Evolutionary conservation across 1,140 invertebrate species (phyloP).

Genomic region (Dryas iulia): DNA sequence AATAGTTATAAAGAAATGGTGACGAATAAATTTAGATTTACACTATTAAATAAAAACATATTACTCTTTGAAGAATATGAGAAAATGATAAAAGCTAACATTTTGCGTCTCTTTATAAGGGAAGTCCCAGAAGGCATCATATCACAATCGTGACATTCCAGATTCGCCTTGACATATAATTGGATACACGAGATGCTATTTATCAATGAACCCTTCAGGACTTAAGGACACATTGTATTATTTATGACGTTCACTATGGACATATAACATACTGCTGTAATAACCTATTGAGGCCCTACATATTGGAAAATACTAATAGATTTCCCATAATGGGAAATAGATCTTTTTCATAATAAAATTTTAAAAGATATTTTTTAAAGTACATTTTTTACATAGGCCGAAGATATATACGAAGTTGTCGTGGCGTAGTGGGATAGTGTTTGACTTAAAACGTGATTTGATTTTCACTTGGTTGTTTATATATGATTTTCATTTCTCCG

Average conservation of each 20-base stretch:
- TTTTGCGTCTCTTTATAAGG: slow-evolving; percentile 11
- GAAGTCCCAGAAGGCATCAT: slow-evolving; percentile 39
- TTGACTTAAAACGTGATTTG: too few relatives aligned
- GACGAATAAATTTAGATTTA: background rate
- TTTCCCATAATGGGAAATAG: background rate
- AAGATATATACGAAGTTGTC: too few relatives aligned
- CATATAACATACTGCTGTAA: background rate
- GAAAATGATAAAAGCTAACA: slow-evolving; percentile 9
- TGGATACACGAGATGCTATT: slow-evolving; percentile 59
- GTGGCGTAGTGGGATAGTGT: too few relatives aligned
- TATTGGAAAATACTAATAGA: background rate
- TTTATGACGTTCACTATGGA: background rate
- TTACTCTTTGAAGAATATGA: slow-evolving; percentile 11
- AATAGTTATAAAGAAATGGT: background rate
- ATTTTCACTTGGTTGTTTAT: too few relatives aligned
- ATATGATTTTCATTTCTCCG: too few relatives aligned
- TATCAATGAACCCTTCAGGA: slow-evolving; percentile 45
- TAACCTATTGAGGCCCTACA: background rate
- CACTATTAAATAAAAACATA: background rate
- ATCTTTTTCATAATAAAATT: too few relatives aligned
- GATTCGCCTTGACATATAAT: slow-evolving; percentile 65
- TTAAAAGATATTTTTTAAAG: too few relatives aligned
- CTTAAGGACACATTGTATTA: slow-evolving; percentile 21
- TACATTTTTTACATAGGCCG: too few relatives aligned
- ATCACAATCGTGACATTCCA: slow-evolving; percentile 45